A percentile compares a stretch with the other conserved stretches of the same genome.
phyloP scores from a whole-genome alignment of 2,888 invertebrate species.

The Tenthredo amoena region DNA sequence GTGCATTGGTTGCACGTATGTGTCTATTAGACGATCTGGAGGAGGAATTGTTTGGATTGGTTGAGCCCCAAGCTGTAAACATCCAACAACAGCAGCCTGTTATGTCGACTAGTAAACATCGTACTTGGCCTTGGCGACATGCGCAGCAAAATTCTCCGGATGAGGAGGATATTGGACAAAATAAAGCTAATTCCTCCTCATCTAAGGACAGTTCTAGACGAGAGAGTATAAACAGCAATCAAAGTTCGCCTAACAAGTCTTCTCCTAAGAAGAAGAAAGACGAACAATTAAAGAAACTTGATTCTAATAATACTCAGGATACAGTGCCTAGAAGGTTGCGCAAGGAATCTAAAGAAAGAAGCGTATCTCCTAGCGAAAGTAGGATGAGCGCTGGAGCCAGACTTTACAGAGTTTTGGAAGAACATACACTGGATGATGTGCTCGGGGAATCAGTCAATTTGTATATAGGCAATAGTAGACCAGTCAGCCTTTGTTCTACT shows the following conservation, averaged over 20 bases:
- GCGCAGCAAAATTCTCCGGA: slow-evolving; percentile 68
- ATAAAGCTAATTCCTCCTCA: slow-evolving; percentile 62
- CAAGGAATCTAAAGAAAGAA: slow-evolving; percentile 66
- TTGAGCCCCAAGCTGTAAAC: slow-evolving; percentile 65
- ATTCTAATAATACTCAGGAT: slow-evolving; percentile 57
- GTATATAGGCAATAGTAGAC: slow-evolving; percentile 66
- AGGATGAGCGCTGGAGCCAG: slow-evolving; percentile 73
- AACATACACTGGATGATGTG: slow-evolving; percentile 73
- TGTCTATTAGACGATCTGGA: slow-evolving; percentile 77
- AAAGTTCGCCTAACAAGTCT: slow-evolving; percentile 71
- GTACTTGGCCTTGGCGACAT: slow-evolving; percentile 73
- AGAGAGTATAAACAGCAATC: slow-evolving; percentile 70
- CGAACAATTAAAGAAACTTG: slow-evolving; percentile 61
- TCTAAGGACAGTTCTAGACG: slow-evolving; percentile 71
- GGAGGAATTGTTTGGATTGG: slow-evolving; percentile 73
- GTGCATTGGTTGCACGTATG: slow-evolving; percentile 53
- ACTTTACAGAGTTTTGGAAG: slow-evolving; percentile 76
- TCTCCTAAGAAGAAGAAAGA: slow-evolving; percentile 72
- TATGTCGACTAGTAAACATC: slow-evolving; percentile 63
- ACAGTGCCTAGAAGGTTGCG: slow-evolving; percentile 64
- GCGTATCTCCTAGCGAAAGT: slow-evolving; percentile 67
- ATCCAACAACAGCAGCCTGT: slow-evolving; percentile 55
- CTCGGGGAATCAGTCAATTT: slow-evolving; percentile 68
- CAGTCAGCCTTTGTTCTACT: slow-evolving; percentile 68
- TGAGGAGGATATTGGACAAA: slow-evolving; percentile 66